Conservation (phyloP, 2,888 invertebrate species). For the Physocephala rufipes region DNA sequence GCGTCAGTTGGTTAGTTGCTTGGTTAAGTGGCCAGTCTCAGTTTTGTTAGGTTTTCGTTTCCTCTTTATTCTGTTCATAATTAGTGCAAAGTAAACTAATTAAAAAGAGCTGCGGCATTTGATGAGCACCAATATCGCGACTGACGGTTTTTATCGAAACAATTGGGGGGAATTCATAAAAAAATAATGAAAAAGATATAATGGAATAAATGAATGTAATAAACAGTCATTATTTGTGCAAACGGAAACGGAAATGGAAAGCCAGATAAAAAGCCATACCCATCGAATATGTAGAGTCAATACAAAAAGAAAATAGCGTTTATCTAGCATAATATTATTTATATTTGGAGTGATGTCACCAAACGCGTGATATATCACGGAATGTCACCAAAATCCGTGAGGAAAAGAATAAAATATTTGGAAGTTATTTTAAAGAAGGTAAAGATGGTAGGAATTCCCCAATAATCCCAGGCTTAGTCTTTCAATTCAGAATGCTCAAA, state of each 20-base stretch:
- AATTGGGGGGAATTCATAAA: neutral
- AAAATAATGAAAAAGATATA: no score
- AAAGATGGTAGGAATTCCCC: no score
- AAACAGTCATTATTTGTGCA: no score
- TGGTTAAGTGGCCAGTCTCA: neutral
- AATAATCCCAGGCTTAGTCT: no score
- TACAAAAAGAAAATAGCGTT: neutral
- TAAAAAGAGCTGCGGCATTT: slow-evolving; percentile 10
- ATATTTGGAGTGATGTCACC: no score
- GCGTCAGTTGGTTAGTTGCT: slow-evolving; percentile 4
- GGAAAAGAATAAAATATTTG: no score
- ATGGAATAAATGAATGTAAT: no score
- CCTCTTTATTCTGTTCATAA: slow-evolving; percentile 15
- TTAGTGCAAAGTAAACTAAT: slow-evolving; percentile 24
- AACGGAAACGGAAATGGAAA: slow-evolving; percentile 28
- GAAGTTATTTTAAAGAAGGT: no score
- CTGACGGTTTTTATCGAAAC: neutral
- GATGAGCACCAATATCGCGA: neutral
- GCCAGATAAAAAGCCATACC: neutral
- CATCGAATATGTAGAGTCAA: neutral
- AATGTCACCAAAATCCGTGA: no score
- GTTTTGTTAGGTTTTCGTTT: neutral
- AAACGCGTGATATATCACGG: no score
- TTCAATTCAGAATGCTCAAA: no score
- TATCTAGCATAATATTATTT: no score